Evolutionary conservation across 2,113 vertebrate species (phyloP).

Genomic region (Athene noctua): DNA sequence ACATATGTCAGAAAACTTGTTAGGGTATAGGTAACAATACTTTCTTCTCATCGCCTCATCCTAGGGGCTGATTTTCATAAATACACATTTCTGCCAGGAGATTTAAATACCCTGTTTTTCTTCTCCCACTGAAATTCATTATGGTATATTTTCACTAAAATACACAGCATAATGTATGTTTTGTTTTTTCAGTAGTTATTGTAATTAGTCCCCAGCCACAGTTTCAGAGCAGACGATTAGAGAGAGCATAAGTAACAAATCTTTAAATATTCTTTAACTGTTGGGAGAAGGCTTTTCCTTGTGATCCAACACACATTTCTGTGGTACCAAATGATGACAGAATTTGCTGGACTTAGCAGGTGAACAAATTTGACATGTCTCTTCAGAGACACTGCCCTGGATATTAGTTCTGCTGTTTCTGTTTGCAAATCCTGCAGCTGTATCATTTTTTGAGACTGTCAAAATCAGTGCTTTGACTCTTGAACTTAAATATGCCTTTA

Average conservation of each 20-base stretch:
- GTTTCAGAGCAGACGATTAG: background rate
- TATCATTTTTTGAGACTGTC: background rate
- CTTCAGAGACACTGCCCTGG: background rate
- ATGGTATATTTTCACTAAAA: conserved; percentile 23
- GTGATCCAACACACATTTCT: background rate
- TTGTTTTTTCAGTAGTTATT: conserved; percentile 60
- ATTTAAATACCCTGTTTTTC: background rate
- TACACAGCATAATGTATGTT: background rate
- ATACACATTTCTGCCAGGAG: background rate
- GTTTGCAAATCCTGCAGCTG: background rate
- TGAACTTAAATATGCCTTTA: background rate
- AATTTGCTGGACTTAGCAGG: background rate
- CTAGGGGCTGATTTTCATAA: background rate
- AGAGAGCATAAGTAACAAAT: background rate
- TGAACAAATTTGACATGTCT: background rate
- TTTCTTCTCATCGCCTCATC: background rate
- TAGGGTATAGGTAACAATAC: background rate
- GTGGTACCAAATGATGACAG: background rate
- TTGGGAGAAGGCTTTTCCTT: background rate
- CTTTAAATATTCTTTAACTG: conserved; percentile 9
- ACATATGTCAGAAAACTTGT: background rate
- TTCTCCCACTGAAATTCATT: conserved; percentile 14
- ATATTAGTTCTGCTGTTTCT: background rate
- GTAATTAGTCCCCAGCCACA: conserved; percentile 81
- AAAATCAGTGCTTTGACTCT: background rate